phyloP scores from a whole-genome alignment of 2,888 invertebrate genomes.

The Plagodis dolabraria region DNA sequence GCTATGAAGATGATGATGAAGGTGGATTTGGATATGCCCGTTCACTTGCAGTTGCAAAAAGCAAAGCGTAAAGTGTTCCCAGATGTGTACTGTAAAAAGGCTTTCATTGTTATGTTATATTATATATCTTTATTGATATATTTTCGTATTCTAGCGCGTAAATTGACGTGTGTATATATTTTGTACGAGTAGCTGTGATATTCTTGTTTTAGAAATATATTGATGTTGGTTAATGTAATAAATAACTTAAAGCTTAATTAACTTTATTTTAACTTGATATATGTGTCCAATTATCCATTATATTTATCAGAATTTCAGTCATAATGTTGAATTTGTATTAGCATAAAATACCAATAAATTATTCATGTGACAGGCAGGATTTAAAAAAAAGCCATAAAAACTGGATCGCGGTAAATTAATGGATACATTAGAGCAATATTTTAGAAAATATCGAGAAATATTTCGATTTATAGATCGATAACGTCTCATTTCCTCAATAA shows the following conservation, averaged over 20 bases:
- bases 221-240: conserved; percentile 13
- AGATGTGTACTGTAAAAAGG: not conserved
- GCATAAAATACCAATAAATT: conserved; percentile 16
- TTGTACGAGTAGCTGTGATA: conserved; percentile 11
- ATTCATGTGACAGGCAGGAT: conserved; percentile 7
- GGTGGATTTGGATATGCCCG: conserved; percentile 43
- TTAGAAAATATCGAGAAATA: conserved; percentile 15
- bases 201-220: conserved; percentile 10
- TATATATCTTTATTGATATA: too few species aligned
- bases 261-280: conserved; percentile 6
- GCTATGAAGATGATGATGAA: conserved; percentile 38
- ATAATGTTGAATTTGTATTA: conserved; percentile 20
- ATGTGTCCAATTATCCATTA: not conserved
- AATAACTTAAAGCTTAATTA: conserved; percentile 17
- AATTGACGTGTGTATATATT: conserved; percentile 8
- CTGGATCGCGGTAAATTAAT: conserved; percentile 12
- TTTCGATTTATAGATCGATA: conserved; percentile 27
- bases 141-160: not conserved
- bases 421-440: conserved; percentile 10
- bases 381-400: conserved; percentile 17
- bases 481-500: conserved; percentile 48
- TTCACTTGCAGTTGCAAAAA: conserved; percentile 39
- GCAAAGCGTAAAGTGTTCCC: conserved; percentile 26
- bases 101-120: too few species aligned
- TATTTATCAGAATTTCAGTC: conserved; percentile 5